Evolutionary conservation across 2,888 invertebrate species (phyloP).

Genomic region (Nowickia ferox): DNA sequence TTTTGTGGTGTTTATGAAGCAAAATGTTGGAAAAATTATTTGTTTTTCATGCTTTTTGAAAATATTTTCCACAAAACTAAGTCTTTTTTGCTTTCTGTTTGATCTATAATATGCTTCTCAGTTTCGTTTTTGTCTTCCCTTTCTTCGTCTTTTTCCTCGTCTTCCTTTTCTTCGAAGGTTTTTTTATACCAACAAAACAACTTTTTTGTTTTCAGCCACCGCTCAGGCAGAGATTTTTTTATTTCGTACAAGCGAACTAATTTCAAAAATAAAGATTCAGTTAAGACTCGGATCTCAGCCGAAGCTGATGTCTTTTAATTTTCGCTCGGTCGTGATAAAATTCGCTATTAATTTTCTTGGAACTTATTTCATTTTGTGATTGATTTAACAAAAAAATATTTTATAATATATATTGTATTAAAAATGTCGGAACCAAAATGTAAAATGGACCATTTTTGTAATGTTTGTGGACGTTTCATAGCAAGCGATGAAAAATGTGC

Average conservation of each 20-base stretch:
- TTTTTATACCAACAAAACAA: no score
- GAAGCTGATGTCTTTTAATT: background rate
- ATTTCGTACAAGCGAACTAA: slow-evolving; percentile 11
- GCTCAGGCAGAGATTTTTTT: slow-evolving; percentile 1
- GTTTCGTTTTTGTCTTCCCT: no score
- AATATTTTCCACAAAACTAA: no score
- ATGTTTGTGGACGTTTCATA: no score
- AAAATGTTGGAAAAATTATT: rapidly evolving
- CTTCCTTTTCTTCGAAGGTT: background rate
- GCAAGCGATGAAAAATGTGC: no score
- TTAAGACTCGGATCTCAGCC: slow-evolving; percentile 15
- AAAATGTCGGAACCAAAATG: no score
- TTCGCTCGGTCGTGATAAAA: slow-evolving; percentile 4
- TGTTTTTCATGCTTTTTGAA: no score
- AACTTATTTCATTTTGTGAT: slow-evolving; percentile 18
- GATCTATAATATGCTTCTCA: no score
- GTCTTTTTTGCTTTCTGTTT: no score
- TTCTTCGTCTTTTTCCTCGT: background rate
- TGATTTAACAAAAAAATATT: background rate
- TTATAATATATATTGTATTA: background rate
- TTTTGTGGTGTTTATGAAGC: background rate
- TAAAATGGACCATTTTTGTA: no score
- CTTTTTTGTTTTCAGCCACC: no score
- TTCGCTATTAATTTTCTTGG: slow-evolving; percentile 12
- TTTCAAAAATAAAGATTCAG: slow-evolving; percentile 4